Base-by-base conservation (phyloP, 1,140 invertebrate genomes). In the Lordiphosa collinella region DNA sequence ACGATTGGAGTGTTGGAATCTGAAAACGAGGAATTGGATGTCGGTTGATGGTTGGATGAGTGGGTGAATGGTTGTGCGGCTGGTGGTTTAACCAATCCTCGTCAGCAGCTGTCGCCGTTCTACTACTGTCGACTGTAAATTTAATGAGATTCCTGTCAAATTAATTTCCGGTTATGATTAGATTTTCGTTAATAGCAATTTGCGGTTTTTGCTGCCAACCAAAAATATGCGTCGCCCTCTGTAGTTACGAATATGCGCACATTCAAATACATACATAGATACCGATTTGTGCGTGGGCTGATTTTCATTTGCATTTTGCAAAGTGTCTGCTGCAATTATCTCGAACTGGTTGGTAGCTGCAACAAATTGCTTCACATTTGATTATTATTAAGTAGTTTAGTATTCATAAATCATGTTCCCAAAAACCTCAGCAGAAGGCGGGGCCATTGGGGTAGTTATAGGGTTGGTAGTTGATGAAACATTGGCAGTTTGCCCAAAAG, bases 111-210 rank as follows among this genome's bases (percentile, higher is more conserved):
- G 49, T 46, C 13, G 25, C 12, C 50, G 61, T 56, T 62, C 32
- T 40, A 49, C 46, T 51, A 29, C 6, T 29, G 25, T 8, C 25
- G 55, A 63, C 69, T 88, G 86, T 86, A 80, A 88, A 86, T 88
- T 88, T 88, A 88, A 88, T 88, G 86, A 88, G 86, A 88, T 86
- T 88, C 84, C 86, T 88, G 86, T 88, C 86, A 88, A 88, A 88
- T 88, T 88, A 88, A 88, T 88, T 88, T 88, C 86, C 86, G 86
- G 86, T 88, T 88, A 88, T 88, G 86, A 88, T 88, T 88, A 88
- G 86, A 88, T 88, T 88, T 88, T 86, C 86, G 86, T 85, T 88
- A 88, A 88, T 88, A 75, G 86, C 86, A 88, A 88, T 88, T 88
- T 88, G 86, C 65, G 86, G 86, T 88, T 88, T 87, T 78, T 73